These are phyloP conservation scores for Thinocorus orbignyianus DNA, from an alignment of 2,113 vertebrate genomes.

Conservation along the genomic window DNA sequence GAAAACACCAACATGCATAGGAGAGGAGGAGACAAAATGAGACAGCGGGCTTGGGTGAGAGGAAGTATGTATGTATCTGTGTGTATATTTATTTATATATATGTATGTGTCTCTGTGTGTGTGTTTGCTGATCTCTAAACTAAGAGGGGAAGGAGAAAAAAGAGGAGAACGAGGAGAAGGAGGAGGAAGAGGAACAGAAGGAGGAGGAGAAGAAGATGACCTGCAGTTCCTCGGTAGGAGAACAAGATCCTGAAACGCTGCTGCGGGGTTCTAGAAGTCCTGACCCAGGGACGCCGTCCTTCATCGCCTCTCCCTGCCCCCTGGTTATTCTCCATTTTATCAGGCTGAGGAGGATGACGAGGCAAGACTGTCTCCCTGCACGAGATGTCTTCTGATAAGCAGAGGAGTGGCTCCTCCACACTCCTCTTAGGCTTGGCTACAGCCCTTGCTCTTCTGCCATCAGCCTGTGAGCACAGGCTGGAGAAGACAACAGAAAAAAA, in stretches of 20 bases:
- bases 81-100: rapidly evolving
- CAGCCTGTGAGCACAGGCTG: not conserved
- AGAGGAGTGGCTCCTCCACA: not conserved
- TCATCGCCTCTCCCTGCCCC: not conserved
- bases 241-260: not conserved
- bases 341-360: rapidly evolving
- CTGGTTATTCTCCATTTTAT: not conserved
- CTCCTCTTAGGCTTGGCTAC: not conserved
- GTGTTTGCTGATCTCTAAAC: not conserved
- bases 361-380: not conserved
- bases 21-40: not conserved
- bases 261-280: rapidly evolving
- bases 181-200: not conserved
- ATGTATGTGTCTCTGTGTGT: rapidly evolving
- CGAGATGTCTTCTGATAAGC: not conserved
- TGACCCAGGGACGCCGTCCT: no score
- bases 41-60: not conserved
- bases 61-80: rapidly evolving
- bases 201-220: not conserved
- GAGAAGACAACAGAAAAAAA: rapidly evolving
- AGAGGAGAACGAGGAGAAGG: not conserved
- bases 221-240: not conserved
- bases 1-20: not conserved
- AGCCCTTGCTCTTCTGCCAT: not conserved
- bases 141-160: not conserved